Percentiles rank a stretch among this genome's conserved stretches.
Conservation (phyloP, 2,113 vertebrate species). For the Pogona vitticeps region DNA sequence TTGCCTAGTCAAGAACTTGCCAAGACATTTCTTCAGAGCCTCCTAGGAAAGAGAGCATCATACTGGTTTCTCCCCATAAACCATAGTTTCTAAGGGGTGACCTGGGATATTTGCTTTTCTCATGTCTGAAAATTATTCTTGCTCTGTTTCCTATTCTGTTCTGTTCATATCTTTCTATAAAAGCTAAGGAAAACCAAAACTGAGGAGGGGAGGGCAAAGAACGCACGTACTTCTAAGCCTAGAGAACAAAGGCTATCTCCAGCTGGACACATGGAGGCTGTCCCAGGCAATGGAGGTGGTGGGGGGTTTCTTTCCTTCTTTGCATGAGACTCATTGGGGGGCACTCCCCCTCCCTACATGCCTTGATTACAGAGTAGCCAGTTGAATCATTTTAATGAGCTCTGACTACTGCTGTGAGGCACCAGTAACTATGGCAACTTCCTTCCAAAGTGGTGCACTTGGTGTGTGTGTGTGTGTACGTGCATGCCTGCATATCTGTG, state of each 20-base stretch:
- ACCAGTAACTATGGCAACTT: constrained; percentile 75
- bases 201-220: not conserved
- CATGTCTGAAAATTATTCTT: not conserved
- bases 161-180: not conserved
- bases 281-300: too few species aligned
- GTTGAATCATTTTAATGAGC: constrained; percentile 75
- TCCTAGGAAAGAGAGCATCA: not conserved
- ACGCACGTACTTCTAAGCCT: not conserved
- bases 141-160: not conserved
- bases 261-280: too few species aligned
- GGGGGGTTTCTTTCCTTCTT: too few species aligned
- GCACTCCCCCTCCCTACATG: constrained; percentile 10
- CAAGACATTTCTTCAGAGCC: not conserved
- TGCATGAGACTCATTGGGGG: not conserved
- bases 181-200: not conserved
- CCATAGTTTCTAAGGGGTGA: not conserved
- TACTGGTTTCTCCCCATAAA: not conserved
- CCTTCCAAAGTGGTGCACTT: constrained; percentile 59
- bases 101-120: not conserved
- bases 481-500: not conserved
- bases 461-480: constrained; percentile 48
- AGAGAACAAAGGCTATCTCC: not conserved
- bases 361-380: constrained; percentile 68
- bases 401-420: constrained; percentile 67
- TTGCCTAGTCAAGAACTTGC: not conserved